Percentiles rank a stretch among this genome's conserved stretches.
phyloP scores from a whole-genome alignment of 2,888 invertebrate genomes.

The Dryocosmus kuriphilus region DNA sequence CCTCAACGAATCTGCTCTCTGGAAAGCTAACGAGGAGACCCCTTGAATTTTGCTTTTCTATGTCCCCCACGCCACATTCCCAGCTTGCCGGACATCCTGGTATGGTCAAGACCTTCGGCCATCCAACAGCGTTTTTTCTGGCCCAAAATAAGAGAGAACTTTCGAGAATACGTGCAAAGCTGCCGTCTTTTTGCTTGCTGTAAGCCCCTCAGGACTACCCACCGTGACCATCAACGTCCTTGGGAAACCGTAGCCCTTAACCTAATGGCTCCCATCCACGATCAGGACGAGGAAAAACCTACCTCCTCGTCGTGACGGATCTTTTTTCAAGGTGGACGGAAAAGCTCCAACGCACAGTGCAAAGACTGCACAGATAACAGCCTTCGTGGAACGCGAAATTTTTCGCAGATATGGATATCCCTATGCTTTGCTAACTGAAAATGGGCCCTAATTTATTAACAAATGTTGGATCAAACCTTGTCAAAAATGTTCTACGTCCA shows the following conservation, averaged over 20 bases:
- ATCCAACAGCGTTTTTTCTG: conserved; percentile 45
- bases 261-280: too few species aligned
- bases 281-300: neutral
- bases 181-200: too few species aligned
- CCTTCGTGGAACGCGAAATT: neutral
- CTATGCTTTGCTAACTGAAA: neutral
- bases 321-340: too few species aligned
- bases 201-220: neutral
- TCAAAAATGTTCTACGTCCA: too few species aligned
- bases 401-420: too few species aligned
- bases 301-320: too few species aligned
- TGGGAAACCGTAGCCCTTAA: neutral
- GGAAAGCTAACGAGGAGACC: neutral
- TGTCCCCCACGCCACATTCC: too few species aligned
- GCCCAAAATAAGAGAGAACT: conserved; percentile 36
- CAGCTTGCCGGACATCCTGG: neutral
- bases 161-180: conserved; percentile 43
- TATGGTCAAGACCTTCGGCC: conserved; percentile 52
- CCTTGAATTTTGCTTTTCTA: too few species aligned
- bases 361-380: too few species aligned
- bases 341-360: too few species aligned
- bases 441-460: too few species aligned
- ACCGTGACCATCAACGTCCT: neutral
- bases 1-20: conserved; percentile 25
- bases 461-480: too few species aligned